Percentiles rank a stretch among this genome's conserved stretches.
Evolutionary conservation across 2,888 invertebrate genomes (phyloP).

Genomic region (Thecocarcelia acutangulata): DNA sequence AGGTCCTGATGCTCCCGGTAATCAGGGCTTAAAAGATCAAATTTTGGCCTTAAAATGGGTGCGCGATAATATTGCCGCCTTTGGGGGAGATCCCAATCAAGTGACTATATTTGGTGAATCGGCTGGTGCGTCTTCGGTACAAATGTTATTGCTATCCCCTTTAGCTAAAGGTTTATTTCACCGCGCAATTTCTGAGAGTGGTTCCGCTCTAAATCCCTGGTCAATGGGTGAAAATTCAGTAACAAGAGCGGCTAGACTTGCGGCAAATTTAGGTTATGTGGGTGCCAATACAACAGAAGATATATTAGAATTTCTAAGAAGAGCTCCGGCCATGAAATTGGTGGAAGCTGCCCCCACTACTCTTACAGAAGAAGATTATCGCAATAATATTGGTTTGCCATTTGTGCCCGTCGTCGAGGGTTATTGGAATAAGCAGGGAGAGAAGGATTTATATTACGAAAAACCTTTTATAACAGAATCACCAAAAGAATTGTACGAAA

Average conservation of each 20-base stretch:
- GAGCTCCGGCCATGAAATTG: slow-evolving; percentile 84
- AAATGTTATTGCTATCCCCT: slow-evolving; percentile 84
- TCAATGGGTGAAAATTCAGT: slow-evolving; percentile 83
- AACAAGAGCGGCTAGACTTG: slow-evolving; percentile 83
- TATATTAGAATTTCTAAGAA: slow-evolving; percentile 83
- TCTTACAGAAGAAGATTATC: slow-evolving; percentile 82
- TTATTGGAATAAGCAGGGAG: slow-evolving; percentile 77
- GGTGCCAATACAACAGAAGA: slow-evolving; percentile 84
- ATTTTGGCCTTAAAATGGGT: slow-evolving; percentile 85
- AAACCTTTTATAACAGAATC: slow-evolving; percentile 83
- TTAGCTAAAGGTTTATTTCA: slow-evolving; percentile 84
- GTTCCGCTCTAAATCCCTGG: slow-evolving; percentile 85
- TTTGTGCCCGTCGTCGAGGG: slow-evolving; percentile 84
- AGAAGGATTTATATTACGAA: slow-evolving; percentile 79
- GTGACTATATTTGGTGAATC: slow-evolving; percentile 85
- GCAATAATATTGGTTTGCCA: slow-evolving; percentile 84
- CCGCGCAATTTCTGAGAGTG: slow-evolving; percentile 85
- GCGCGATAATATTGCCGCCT: slow-evolving; percentile 84
- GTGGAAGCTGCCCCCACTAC: slow-evolving; percentile 84
- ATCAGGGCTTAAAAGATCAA: slow-evolving; percentile 86
- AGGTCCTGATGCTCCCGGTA: slow-evolving; percentile 85
- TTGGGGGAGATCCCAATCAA: slow-evolving; percentile 84
- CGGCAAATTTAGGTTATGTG: slow-evolving; percentile 83
- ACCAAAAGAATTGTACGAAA: slow-evolving; percentile 82
- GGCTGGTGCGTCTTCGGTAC: slow-evolving; percentile 84